A percentile compares a stretch with the other conserved stretches of the same genome.
Conservation (phyloP, 2,888 invertebrate species). For the Drosophila histrio region DNA sequence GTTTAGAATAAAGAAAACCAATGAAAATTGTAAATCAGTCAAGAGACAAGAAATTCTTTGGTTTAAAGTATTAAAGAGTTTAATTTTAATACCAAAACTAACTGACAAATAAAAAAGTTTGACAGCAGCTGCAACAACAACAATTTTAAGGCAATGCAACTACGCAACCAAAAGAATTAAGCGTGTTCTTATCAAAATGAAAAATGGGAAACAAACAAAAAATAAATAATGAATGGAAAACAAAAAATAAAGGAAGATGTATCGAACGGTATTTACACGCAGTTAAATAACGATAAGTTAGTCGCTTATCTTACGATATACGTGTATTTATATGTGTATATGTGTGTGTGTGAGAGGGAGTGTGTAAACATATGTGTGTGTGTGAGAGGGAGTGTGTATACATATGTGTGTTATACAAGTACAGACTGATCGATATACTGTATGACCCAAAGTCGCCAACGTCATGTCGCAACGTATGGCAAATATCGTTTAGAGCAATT, state of each 20-base stretch:
- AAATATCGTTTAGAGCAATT: conserved; percentile 29
- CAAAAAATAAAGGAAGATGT: conserved; percentile 6
- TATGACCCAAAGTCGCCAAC: conserved; percentile 21
- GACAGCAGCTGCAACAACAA: too few species aligned
- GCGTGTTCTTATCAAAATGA: conserved; percentile 22
- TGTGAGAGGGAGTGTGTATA: too few species aligned
- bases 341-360: neutral
- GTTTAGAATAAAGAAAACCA: neutral
- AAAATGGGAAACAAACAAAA: conserved; percentile 9
- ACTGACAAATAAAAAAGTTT: neutral
- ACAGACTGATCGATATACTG: conserved; percentile 11
- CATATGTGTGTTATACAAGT: conserved; percentile 1
- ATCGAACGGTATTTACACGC: conserved; percentile 33
- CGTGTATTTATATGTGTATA: neutral
- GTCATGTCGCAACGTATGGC: conserved; percentile 14
- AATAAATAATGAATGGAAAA: conserved; percentile 3
- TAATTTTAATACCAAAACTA: neutral
- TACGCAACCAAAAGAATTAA: conserved; percentile 2
- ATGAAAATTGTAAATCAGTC: neutral
- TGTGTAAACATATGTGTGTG: too few species aligned
- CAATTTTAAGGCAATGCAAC: neutral
- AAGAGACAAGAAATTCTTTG: neutral
- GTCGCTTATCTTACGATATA: conserved; percentile 7
- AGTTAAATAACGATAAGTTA: conserved; percentile 1
- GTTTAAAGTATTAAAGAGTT: neutral